phyloP scores from a whole-genome alignment of 2,888 invertebrate genomes.

The Stenodera caucasica region DNA sequence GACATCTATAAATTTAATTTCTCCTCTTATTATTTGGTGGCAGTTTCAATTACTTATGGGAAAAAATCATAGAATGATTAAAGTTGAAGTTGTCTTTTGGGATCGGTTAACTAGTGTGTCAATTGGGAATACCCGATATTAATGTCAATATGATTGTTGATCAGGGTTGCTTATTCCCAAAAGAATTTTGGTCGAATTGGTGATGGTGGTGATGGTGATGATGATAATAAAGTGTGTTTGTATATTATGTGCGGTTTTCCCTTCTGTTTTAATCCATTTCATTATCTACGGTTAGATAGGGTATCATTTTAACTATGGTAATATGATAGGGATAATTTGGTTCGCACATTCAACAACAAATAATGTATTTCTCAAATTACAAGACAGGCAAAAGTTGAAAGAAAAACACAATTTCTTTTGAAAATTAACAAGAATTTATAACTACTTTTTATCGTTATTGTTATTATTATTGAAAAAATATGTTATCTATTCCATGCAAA shows the following conservation, averaged over 20 bases:
- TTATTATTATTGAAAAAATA: not conserved
- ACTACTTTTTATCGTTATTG: not conserved
- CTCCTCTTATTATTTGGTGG: not conserved
- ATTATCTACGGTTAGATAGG: conserved; percentile 28
- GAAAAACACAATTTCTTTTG: no score
- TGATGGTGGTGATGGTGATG: not conserved
- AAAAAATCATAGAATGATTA: not conserved
- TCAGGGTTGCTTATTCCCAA: conserved; percentile 8
- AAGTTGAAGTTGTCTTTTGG: not conserved
- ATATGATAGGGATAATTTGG: conserved; percentile 29
- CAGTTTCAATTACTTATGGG: not conserved
- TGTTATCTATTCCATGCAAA: not conserved
- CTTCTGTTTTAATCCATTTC: conserved; percentile 28
- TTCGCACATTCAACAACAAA: conserved; percentile 32
- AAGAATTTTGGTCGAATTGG: conserved; percentile 18
- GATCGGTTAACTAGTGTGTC: not conserved
- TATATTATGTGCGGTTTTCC: conserved; percentile 20
- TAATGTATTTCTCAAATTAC: conserved; percentile 30
- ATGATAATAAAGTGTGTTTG: not conserved
- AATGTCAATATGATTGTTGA: not conserved
- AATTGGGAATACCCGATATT: not conserved
- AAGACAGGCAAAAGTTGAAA: not conserved
- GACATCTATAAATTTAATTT: no score
- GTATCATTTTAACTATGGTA: conserved; percentile 29
- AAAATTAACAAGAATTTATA: no score